Base-by-base conservation (phyloP, 1,140 invertebrate genomes). In the Belonocnema kinseyi region DNA sequence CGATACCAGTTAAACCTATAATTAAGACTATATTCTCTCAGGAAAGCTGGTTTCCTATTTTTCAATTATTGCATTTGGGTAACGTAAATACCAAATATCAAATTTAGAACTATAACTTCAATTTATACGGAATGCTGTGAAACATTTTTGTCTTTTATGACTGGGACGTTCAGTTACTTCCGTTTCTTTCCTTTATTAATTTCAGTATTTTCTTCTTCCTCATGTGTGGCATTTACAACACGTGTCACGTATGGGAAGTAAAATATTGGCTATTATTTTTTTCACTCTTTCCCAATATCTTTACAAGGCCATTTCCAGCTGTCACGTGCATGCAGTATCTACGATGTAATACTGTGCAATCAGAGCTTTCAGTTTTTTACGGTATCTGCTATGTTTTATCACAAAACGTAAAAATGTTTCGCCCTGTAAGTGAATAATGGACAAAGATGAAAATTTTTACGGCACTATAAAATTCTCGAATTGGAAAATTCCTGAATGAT, bases 71-170 rank as follows among this genome's bases (percentile, higher is more conserved):
- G 19, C 17, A 4, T 56, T 19, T 17, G 19, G 6, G 3, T 19
- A 7, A 16, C 19, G 53, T 56, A 19, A 56, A 56, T 16, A 11
- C 17, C 19, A 58, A 58, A n/a, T n/a, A 56, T 56, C 21, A 56
- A 56, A 56, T 19, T 19, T 11, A 56, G 26, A 5, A 58, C 19
- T 21, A 21, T 12, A 16, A 40, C 26, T 61, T 19, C 17, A 58
- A 58, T 21, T 58, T 61, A 21, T 33, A 66, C 13, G 14, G 21
- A 46, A 66, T n/a, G 14, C 46, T 33, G 61, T 40, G 26, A 78
- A 78, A 80, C n/a, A 78, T 77, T 76, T 50, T 66, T 76, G 73
- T 82, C 75, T 80, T 77, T 77, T 54, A 50, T 66, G 50, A 19
- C 74, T 71, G 26, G 54, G 51, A 50, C 17, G 66, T 17, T 26